phyloP scores from a whole-genome alignment of 2,888 invertebrate genomes.

The Diabrotica balteata region DNA sequence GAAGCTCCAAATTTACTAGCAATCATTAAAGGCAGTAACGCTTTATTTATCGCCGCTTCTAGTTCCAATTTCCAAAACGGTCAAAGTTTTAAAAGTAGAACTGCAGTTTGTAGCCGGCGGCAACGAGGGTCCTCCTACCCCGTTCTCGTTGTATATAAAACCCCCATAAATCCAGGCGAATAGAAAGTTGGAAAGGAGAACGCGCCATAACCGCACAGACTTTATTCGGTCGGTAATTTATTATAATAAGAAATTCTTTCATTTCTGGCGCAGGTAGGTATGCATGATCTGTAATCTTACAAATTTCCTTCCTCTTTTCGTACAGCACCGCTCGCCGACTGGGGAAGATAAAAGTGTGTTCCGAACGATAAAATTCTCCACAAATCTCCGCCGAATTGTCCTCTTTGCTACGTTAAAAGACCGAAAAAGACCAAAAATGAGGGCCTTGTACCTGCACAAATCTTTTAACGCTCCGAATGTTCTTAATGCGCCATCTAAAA shows the following conservation, averaged over 20 bases:
- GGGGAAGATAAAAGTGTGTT: constrained; percentile 55
- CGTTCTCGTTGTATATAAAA: constrained; percentile 48
- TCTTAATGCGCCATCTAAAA: constrained; percentile 46
- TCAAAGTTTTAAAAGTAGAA: constrained; percentile 12
- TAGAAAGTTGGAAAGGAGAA: constrained; percentile 32
- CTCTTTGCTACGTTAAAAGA: constrained; percentile 36
- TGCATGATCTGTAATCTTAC: constrained; percentile 57
- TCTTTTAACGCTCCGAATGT: constrained; percentile 43
- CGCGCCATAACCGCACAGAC: constrained; percentile 52
- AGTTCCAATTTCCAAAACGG: constrained; percentile 7
- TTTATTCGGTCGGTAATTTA: constrained; percentile 51
- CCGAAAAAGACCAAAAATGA: constrained; percentile 40
- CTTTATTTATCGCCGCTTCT: neutral
- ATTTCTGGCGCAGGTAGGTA: constrained; percentile 52
- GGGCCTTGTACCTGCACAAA: constrained; percentile 46
- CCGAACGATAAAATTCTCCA: constrained; percentile 57
- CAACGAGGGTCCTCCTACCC: constrained; percentile 1
- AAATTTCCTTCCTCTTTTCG: constrained; percentile 53
- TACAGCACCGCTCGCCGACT: constrained; percentile 33
- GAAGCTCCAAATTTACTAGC: too few species aligned
- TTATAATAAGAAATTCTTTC: constrained; percentile 54
- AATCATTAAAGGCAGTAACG: neutral
- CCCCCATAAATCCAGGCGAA: constrained; percentile 50
- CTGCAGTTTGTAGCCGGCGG: neutral
- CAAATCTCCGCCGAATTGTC: constrained; percentile 53